phyloP scores from a whole-genome alignment of 2,797 vertebrate genomes.

The Champsocephalus gunnari region DNA sequence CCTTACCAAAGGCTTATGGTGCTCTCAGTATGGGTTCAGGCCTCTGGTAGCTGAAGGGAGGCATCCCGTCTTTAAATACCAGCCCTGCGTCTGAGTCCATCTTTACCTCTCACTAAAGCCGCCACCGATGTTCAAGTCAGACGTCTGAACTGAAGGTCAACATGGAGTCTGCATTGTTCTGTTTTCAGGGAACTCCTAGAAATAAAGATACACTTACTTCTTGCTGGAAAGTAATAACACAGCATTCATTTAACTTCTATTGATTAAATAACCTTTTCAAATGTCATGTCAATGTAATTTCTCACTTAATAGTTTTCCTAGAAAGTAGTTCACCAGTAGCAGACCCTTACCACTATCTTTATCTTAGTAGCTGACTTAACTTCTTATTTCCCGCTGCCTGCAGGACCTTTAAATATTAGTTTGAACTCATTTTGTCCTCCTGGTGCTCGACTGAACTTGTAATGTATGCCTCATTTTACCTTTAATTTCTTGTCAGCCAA shows the following conservation, averaged over 20 bases:
- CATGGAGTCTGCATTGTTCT: background rate
- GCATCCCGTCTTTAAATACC: slow-evolving; percentile 51
- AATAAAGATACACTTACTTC: background rate
- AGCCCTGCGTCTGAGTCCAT: slow-evolving; percentile 35
- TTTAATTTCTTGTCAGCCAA: background rate
- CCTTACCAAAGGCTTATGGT: slow-evolving; percentile 66
- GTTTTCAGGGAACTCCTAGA: background rate
- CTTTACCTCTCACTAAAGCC: slow-evolving; percentile 20
- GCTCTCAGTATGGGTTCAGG: slow-evolving; percentile 37
- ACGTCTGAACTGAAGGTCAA: background rate
- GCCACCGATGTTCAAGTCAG: background rate
- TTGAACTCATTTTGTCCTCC: background rate
- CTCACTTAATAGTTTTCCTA: background rate
- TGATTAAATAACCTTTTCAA: background rate
- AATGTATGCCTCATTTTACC: background rate
- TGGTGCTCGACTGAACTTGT: background rate
- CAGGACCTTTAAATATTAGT: background rate
- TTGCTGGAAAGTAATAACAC: background rate
- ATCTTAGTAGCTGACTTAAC: too few species aligned
- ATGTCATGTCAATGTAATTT: background rate
- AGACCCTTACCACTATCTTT: background rate
- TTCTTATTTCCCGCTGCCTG: too few species aligned
- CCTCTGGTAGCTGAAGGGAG: slow-evolving; percentile 51
- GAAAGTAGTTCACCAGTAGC: background rate
- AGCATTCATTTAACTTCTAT: background rate